Conservation (phyloP, 1,140 invertebrate genomes). For the Harlomillsia oculata region DNA sequence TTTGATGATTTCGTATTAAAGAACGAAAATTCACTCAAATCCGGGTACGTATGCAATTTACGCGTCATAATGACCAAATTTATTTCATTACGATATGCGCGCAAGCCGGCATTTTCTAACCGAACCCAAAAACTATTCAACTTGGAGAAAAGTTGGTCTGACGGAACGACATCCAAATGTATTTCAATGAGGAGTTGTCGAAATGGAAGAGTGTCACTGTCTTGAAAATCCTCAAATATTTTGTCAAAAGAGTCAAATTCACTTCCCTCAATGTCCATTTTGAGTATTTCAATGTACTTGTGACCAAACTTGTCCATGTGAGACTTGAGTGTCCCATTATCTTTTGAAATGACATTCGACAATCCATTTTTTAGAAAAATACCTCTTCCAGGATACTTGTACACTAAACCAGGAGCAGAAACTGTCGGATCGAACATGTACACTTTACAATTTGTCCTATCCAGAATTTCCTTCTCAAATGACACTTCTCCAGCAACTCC, state of each 20-base stretch:
- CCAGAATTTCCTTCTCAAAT: constrained; percentile 15
- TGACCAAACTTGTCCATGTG: constrained; percentile 8
- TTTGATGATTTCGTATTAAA: too few species aligned
- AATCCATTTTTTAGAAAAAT: neutral
- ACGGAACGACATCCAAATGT: neutral
- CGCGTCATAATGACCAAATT: too few species aligned
- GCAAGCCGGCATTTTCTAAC: neutral
- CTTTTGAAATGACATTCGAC: neutral
- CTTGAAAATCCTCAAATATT: neutral
- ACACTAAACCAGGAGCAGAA: neutral
- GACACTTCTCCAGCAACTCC: neutral
- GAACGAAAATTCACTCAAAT: too few species aligned
- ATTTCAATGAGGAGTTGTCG: constrained; percentile 9
- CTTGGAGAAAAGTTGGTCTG: neutral
- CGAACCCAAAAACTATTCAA: neutral
- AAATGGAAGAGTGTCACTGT: constrained; percentile 3
- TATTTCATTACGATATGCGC: constrained; percentile 16
- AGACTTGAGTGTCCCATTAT: neutral
- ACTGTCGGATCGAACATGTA: constrained; percentile 8
- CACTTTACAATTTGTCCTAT: constrained; percentile 3
- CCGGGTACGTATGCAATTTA: too few species aligned
- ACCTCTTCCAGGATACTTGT: neutral
- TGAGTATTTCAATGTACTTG: constrained; percentile 15
- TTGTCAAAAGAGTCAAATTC: constrained; percentile 1
- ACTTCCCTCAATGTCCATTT: constrained; percentile 15